Percentiles rank a stretch among this genome's conserved stretches.
phyloP scores from a whole-genome alignment of 2,797 vertebrate genomes.

The Sebastes oblongus region DNA sequence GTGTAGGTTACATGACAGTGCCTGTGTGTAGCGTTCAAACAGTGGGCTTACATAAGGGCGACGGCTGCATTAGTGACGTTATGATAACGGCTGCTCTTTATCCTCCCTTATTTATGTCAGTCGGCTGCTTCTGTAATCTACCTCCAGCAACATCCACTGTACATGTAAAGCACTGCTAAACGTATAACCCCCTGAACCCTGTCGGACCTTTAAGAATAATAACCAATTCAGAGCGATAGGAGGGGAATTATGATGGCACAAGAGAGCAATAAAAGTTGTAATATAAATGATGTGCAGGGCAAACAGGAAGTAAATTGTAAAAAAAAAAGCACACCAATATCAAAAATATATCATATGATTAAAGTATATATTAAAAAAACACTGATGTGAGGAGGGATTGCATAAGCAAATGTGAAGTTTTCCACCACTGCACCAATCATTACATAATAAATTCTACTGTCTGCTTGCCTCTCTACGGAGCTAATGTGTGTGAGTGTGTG shows the following conservation, averaged over 20 bases:
- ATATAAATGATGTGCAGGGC: neutral
- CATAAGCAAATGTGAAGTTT: constrained; percentile 44
- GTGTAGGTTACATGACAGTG: constrained; percentile 53
- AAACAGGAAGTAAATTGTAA: neutral
- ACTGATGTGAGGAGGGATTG: constrained; percentile 3
- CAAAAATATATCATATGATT: neutral
- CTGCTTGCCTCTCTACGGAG: constrained; percentile 30
- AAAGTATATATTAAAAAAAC: neutral
- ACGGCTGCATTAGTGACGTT: constrained; percentile 65
- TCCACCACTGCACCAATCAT: constrained; percentile 38
- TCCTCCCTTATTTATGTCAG: constrained; percentile 67
- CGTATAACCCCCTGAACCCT: constrained; percentile 5
- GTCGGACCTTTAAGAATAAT: constrained; percentile 5
- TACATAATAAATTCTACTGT: constrained; percentile 52
- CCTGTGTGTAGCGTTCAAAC: constrained; percentile 53
- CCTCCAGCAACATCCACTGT: constrained; percentile 46
- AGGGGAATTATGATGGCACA: neutral
- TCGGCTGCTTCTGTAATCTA: constrained; percentile 66
- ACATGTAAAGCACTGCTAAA: constrained; percentile 33
- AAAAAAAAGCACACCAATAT: neutral
- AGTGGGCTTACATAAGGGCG: constrained; percentile 68
- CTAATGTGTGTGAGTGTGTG: constrained; percentile 27
- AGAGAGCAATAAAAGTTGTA: neutral
- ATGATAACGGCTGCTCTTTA: constrained; percentile 65
- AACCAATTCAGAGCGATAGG: neutral